phyloP scores from a whole-genome alignment of 1,140 invertebrate genomes.

The Brachionus asplanchnoidis region DNA sequence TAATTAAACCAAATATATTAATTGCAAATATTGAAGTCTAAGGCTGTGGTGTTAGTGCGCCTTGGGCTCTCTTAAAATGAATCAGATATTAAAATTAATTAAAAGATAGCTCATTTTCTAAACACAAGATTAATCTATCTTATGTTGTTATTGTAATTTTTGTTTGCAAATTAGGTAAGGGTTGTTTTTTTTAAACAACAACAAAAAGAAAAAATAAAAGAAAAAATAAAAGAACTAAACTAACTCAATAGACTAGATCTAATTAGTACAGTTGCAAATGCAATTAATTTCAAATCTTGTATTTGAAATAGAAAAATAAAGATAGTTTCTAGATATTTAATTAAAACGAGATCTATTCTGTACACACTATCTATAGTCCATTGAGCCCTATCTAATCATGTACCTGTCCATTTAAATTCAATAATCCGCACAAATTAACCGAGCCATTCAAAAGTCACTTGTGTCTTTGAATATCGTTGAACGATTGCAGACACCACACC shows the following conservation, averaged over 20 bases:
- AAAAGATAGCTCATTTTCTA: neutral
- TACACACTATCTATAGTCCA: neutral
- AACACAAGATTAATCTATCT: slow-evolving; percentile 11
- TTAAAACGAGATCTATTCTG: neutral
- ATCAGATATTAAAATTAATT: slow-evolving; percentile 6
- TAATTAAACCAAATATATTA: neutral
- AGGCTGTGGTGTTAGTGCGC: neutral
- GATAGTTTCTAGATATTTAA: neutral
- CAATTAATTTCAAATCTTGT: slow-evolving; percentile 30
- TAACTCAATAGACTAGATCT: slow-evolving; percentile 27
- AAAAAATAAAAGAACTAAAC: neutral
- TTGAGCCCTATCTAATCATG: neutral
- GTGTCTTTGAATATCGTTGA: neutral
- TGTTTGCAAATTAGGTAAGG: neutral
- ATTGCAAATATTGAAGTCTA: neutral
- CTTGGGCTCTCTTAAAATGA: neutral
- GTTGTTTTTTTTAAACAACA: neutral
- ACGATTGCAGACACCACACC: neutral
- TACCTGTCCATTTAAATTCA: neutral
- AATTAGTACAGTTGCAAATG: slow-evolving; percentile 35
- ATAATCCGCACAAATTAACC: neutral
- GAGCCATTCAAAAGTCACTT: neutral
- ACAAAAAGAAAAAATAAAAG: too few relatives aligned
- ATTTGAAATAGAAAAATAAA: neutral
- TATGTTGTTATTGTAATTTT: neutral